Base-by-base conservation (phyloP, 2,888 invertebrate species). In the Habrosyne pyritoides region DNA sequence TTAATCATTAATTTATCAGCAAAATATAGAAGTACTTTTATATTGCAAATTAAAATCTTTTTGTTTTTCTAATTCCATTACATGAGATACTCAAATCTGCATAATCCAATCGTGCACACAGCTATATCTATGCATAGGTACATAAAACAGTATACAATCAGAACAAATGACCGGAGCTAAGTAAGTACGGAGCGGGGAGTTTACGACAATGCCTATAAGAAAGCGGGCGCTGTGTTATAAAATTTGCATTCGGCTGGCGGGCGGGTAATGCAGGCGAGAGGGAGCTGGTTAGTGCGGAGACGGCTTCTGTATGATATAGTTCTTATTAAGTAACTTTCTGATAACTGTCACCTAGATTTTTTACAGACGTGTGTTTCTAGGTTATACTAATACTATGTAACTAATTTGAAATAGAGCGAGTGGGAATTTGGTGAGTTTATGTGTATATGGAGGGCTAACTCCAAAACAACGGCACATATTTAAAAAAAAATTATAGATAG, bases 171-270 rank as follows among this genome's bases (percentile, higher is more conserved):
- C 91, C 91, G 83, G 64, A 64, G 83, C 85, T 84, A 84, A 84
- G 84, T 80, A 77, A 77, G 79, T 75, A 79, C 67, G 75, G 80
- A 70, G 82, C 59, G 64, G 33, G 33, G 73, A 80, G 82, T 81
- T 85, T 85, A 86, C 87, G 86, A 86, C 87, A 86, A 86, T 87
- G 87, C 85, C 86, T 87, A 87, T 87, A 88, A 91, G 91, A 91
- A 84, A 50, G 42, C 89, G 83, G 86, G 89, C 84, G 89, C 73
- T 85, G 82, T 76, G 89, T 89, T 89, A 92, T 91, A 92, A 91
- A 92, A 92, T 91, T 91, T 92, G 91, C 89, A 89, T 89, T 90
- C 84, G 89, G 84, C 84, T 81, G 83, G 82, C 79, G 83, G 75
- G 82, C 75, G 79, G 81, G 81, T 83, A 79, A 84, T 91, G 90